Evolutionary conservation across 2,797 vertebrate genomes (phyloP).

Genomic region (Chromobotia macracanthus): DNA sequence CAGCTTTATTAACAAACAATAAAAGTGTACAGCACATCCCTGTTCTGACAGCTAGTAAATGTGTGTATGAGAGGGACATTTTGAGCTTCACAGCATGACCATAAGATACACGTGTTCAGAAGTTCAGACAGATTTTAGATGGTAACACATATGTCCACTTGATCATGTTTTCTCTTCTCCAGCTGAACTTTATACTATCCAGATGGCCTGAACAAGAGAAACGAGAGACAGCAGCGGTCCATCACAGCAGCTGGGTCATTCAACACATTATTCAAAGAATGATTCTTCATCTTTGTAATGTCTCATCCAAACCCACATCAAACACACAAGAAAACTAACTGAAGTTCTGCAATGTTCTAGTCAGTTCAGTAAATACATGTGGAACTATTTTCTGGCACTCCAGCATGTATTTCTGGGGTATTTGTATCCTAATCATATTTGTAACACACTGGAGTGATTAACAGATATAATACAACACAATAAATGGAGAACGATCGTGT

Average conservation of each 20-base stretch:
- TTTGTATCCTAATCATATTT: not conserved
- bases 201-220: slow-evolving; percentile 31
- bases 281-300: not conserved
- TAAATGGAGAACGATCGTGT: too few relatives aligned
- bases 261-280: not conserved
- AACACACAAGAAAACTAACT: not conserved
- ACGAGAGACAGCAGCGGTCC: not conserved
- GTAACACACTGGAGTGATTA: not conserved
- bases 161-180: not conserved
- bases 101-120: not conserved
- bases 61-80: not conserved
- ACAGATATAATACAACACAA: too few relatives aligned
- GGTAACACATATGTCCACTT: not conserved
- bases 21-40: too few relatives aligned
- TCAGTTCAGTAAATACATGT: not conserved
- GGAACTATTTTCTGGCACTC: not conserved
- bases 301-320: not conserved
- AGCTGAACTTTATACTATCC: not conserved
- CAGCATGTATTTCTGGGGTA: not conserved
- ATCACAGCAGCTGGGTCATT: slow-evolving; percentile 17
- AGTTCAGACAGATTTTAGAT: slow-evolving; percentile 3
- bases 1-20: too few relatives aligned
- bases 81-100: not conserved
- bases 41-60: not conserved
- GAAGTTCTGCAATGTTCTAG: not conserved